Base-by-base conservation (phyloP, 2,888 invertebrate species). In the Andrena bucephala region DNA sequence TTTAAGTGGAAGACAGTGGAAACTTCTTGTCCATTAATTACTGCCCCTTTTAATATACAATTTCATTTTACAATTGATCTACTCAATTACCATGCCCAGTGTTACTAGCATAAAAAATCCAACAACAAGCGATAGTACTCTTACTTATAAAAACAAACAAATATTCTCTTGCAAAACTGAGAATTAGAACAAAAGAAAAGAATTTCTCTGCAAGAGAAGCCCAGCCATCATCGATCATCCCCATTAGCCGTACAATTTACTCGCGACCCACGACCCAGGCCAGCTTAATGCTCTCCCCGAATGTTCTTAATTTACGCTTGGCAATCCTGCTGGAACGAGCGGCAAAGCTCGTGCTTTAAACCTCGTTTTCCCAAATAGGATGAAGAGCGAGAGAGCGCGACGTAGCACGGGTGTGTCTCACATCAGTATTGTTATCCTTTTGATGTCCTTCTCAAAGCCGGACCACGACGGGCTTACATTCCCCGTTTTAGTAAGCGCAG, bases 391-490 rank as follows among this genome's bases (percentile, higher is more conserved):
- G 70, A 48, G 63, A 75, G 16, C 3, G 7, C 36, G 33, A 48
- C 36, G 57, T 65, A 16, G 10, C 57, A 69, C 63, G 54, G 52
- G 60, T 67, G 66, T 62, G 80, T 83, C 78, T 85, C 86, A 83
- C 86, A 80, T 88, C 85, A 83, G 87, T 84, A 85, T 86, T 84
- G 86, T 90, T 88, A 88, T 90, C 92, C 92, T 90, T 91, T 91
- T 91, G 92, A 91, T 91, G 92, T 90, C 76, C 87, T 87, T 81
- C 86, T 85, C 87, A 89, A 90, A 90, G 88, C 89, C 81, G 87
- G 83, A 88, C 86, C 85, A 84, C 77, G 80, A 71, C 63, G 60
- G 85, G 91, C 89, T 90, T 89, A 89, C 73, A 85, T 84, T 83
- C 85, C 82, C 86, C 82, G 77, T 75, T 75, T 62, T 62, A 54